Evolutionary conservation across 2,888 invertebrate genomes (phyloP), one percentile per base, ranked within the genome.

Genomic region (Drosophila putrida): DNA sequence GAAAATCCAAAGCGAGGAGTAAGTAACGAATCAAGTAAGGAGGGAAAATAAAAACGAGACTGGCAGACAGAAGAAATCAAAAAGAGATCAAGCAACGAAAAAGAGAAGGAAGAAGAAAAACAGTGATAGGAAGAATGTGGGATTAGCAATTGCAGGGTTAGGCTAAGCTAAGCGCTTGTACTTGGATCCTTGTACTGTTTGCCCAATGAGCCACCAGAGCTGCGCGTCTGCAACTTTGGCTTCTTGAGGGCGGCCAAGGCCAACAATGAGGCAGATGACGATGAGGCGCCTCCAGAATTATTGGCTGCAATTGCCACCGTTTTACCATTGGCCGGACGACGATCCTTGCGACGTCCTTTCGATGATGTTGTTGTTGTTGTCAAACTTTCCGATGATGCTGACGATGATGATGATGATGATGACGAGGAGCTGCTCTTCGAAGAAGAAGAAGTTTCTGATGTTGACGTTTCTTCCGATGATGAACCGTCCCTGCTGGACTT

Each of bases 131-230:
- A 6, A 6, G 11, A 1, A 25, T 13, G 33, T 13, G 33, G 9
- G 10, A 4, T n/a, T 33, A 33, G 44, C 2, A 20, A 20, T 20
- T 20, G 20, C 20, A 20, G 20, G 20, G 20, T 20, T 20, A 20
- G 20, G 20, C 20, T 20, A 66, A 38, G 25, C 11, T 54, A 66
- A 38, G 43, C 39, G 57, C 41, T 71, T 70, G 82, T 92, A 92
- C 92, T 92, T 92, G 92, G 89, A 89, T 92, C 92, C 72, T 87
- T 81, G 72, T 91, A 90, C 81, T 91, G 88, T 71, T 91, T 92
- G 54, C 68, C 75, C 38, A 27, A 28, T 25, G 59, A 55, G 20
- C 35, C 55, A 13, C 35, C 55, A 13, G 70, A 46, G 53, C 83
- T 69, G 50, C 90, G 90, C 67, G 82, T 59, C 50, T 75, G 59